Evolutionary conservation across 2,113 vertebrate species (phyloP).

Genomic region (Hylia prasina): DNA sequence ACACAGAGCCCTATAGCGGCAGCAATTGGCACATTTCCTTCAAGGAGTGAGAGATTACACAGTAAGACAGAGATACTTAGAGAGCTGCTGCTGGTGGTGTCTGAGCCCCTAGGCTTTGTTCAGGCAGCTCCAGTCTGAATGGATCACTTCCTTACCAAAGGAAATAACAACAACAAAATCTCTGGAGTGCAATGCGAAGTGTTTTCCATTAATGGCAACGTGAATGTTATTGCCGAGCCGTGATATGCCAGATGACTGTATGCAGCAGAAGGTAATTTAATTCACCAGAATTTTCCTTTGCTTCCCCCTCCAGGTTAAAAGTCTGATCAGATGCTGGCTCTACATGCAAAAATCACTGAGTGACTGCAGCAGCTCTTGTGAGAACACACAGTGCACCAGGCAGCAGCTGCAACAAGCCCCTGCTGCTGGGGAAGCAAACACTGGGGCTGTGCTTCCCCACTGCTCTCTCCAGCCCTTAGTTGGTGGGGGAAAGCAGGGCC

Average conservation of each 20-base stretch:
- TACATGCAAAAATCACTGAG: background rate
- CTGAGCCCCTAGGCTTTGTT: constrained; percentile 51
- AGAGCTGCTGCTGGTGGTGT: constrained; percentile 30
- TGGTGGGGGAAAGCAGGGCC: background rate
- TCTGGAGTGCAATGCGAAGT: background rate
- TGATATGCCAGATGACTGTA: background rate
- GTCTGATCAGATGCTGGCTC: background rate
- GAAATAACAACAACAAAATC: background rate
- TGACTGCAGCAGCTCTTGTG: background rate
- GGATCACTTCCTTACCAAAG: constrained; percentile 12
- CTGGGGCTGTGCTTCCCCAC: background rate
- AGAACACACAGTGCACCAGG: background rate
- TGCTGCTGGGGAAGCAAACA: fast-evolving
- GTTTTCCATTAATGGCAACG: constrained; percentile 39
- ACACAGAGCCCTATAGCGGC: background rate
- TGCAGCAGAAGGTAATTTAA: constrained; percentile 38
- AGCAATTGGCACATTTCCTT: constrained; percentile 21
- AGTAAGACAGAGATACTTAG: constrained; percentile 12
- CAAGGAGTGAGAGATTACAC: background rate
- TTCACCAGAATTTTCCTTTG: constrained; percentile 27
- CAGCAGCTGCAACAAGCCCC: background rate
- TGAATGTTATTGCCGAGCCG: background rate
- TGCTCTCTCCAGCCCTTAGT: background rate
- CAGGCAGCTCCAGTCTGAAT: constrained; percentile 45
- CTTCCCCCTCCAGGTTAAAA: constrained; percentile 39